These are phyloP conservation scores for Chaetorhynchus papuensis DNA, from an alignment of 2,113 vertebrate genomes.

Conservation along the genomic window DNA sequence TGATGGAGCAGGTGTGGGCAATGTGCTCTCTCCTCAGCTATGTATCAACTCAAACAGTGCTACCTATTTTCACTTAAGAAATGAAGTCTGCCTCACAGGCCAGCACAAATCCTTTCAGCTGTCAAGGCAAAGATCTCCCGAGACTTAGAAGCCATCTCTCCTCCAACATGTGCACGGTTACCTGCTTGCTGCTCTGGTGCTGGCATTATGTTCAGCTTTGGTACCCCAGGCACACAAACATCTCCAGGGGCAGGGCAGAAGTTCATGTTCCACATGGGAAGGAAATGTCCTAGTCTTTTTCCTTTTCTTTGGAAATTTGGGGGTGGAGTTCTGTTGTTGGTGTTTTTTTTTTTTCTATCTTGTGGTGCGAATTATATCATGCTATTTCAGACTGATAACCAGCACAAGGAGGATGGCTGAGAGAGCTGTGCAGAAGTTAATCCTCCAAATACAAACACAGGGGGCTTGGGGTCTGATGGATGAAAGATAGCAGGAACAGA, in stretches of 20 bases:
- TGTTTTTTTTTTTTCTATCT: background rate
- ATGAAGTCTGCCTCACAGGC: background rate
- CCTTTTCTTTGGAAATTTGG: background rate
- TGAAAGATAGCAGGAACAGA: background rate
- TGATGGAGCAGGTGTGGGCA: background rate
- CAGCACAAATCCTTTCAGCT: background rate
- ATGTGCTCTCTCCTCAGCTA: background rate
- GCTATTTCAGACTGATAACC: background rate
- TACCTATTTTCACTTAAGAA: background rate
- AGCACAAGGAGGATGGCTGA: background rate
- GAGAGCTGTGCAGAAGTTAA: background rate
- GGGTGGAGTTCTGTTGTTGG: too few relatives aligned
- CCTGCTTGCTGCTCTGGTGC: background rate
- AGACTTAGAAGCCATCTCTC: background rate
- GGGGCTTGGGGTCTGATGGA: background rate
- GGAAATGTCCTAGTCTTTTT: background rate
- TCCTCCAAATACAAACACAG: background rate
- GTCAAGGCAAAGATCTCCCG: background rate
- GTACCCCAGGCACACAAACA: background rate
- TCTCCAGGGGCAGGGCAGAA: background rate
- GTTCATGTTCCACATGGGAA: background rate
- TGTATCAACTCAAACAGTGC: background rate
- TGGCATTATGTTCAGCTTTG: background rate
- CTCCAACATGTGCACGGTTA: fast-evolving
- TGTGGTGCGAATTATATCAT: background rate